Conservation (phyloP, 1,140 invertebrate species). For the Meloidogyne chitwoodi region DNA sequence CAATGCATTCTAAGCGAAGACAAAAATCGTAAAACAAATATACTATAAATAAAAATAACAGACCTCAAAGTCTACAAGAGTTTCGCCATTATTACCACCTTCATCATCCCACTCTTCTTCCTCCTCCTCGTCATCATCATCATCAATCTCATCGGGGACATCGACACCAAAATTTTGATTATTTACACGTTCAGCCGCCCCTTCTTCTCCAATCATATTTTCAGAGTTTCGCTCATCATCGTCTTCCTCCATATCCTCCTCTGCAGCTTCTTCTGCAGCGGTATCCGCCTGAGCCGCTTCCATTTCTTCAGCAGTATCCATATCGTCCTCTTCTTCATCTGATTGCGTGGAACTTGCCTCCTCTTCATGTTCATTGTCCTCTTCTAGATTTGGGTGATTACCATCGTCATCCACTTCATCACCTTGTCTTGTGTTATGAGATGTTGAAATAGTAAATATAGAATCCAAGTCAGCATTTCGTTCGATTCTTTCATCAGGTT, state of each 20-base stretch:
- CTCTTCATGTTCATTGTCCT: slow-evolving; percentile 34
- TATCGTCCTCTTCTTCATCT: slow-evolving; percentile 41
- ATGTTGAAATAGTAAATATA: not conserved
- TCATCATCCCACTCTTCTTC: slow-evolving; percentile 33
- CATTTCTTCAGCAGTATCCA: slow-evolving; percentile 26
- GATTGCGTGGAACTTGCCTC: slow-evolving; percentile 8
- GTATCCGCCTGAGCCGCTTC: slow-evolving; percentile 19
- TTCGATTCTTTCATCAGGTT: not conserved
- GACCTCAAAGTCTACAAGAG: not conserved
- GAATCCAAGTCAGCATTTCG: not conserved
- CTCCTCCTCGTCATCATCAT: slow-evolving; percentile 36
- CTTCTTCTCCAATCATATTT: not conserved
- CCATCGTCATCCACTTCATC: not conserved
- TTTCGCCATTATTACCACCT: slow-evolving; percentile 8
- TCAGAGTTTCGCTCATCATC: slow-evolving; percentile 1
- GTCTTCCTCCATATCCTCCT: slow-evolving; percentile 24
- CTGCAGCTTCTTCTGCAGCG: slow-evolving; percentile 26
- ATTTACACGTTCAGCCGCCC: slow-evolving; percentile 16
- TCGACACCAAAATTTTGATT: slow-evolving; percentile 5
- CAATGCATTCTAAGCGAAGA: not conserved
- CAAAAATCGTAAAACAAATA: not conserved
- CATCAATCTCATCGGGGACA: slow-evolving; percentile 26
- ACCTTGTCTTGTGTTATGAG: not conserved
- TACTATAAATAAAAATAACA: not conserved
- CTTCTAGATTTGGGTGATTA: slow-evolving; percentile 1